Evolutionary conservation across 2,113 vertebrate genomes (phyloP).

Genomic region (Malurus melanocephalus): DNA sequence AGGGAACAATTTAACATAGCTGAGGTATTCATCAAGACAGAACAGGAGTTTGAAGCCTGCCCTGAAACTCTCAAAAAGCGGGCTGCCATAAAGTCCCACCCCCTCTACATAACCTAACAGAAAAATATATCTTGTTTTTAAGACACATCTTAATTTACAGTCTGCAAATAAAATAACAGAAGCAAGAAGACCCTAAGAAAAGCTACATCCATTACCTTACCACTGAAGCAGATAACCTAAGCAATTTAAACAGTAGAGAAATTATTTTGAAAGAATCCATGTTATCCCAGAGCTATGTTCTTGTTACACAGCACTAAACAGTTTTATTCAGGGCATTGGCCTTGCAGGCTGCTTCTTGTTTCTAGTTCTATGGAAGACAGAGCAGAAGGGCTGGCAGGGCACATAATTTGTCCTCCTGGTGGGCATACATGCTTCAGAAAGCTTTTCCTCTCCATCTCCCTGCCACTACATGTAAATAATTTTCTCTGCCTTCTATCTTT

Average conservation of each 20-base stretch:
- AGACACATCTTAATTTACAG: not conserved
- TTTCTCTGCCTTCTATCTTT: not conserved
- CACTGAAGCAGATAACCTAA: not conserved
- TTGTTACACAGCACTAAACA: not conserved
- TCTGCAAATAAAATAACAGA: not conserved
- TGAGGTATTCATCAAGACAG: not conserved
- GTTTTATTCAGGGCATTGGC: not conserved
- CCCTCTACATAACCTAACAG: not conserved
- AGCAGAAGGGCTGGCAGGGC: not conserved
- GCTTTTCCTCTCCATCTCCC: not conserved
- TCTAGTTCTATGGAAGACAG: not conserved
- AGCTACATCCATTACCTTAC: not conserved
- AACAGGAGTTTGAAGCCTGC: not conserved
- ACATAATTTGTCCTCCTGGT: not conserved
- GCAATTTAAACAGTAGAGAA: not conserved
- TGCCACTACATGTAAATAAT: not conserved
- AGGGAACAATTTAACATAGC: not conserved
- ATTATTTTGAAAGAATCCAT: not conserved
- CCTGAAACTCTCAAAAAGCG: not conserved
- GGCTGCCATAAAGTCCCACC: not conserved
- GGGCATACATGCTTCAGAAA: not conserved
- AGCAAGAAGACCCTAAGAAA: not conserved
- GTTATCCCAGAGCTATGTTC: not conserved
- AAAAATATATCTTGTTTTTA: not conserved
- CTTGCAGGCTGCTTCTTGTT: not conserved